Conservation (phyloP, 2,888 invertebrate genomes). For the Erynnis tages region DNA sequence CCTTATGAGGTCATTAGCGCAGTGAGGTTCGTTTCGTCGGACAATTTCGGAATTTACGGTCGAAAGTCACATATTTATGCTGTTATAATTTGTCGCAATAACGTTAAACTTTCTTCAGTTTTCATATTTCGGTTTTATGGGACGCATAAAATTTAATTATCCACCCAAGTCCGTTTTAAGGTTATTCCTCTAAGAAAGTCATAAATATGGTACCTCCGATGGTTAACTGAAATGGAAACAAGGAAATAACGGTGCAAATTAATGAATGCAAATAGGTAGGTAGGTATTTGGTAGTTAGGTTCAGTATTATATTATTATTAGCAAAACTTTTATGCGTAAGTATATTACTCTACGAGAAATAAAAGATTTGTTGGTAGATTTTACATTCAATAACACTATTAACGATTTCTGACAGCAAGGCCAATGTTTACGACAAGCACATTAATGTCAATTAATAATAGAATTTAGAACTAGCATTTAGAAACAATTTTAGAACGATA, state of each 20-base stretch:
- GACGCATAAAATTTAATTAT: conserved; percentile 26
- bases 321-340: too few species aligned
- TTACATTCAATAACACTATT: too few species aligned
- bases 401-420: too few species aligned
- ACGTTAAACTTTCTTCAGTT: conserved; percentile 36
- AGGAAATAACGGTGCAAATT: conserved; percentile 7
- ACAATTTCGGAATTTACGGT: conserved; percentile 48
- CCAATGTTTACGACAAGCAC: too few species aligned
- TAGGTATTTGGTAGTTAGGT: too few species aligned
- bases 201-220: conserved; percentile 14
- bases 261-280: too few species aligned
- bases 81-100: conserved; percentile 54
- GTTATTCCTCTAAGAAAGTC: conserved; percentile 17
- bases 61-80: conserved; percentile 50
- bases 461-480: too few species aligned
- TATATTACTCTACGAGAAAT: too few species aligned
- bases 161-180: conserved; percentile 17
- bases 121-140: conserved; percentile 34
- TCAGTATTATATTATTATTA: too few species aligned
- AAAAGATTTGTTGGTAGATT: too few species aligned
- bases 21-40: conserved; percentile 50
- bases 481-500: too few species aligned
- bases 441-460: too few species aligned
- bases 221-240: conserved; percentile 14
- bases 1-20: conserved; percentile 71